Base-by-base conservation (phyloP, 2,888 invertebrate species). In the Pegoplata infirma region DNA sequence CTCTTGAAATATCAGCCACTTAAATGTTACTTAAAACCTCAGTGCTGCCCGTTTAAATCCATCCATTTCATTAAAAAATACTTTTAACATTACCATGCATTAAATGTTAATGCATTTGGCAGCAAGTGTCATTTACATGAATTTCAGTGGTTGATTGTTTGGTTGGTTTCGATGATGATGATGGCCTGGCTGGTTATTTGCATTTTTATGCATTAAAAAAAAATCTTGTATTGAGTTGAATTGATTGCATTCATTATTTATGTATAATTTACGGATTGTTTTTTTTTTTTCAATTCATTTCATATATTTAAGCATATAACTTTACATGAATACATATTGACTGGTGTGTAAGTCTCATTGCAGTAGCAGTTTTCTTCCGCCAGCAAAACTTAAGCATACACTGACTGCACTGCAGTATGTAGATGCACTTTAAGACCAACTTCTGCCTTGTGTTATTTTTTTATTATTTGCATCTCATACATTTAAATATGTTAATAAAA, bases 401-500 rank as follows among this genome's bases (percentile, higher is more conserved):
- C 12, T 40, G 2, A 40, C 36, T n/a, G 36, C 36, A 40, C n/a
- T 40, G 36, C 36, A n/a, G n/a, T 40, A 40, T 12, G 12, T 32
- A 32, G 12, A 32, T 5, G 32, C 10, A 10, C n/a, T 25, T 25
- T 25, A 40, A 40, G 36, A 40, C n/a, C n/a, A 40, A 40, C 2
- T n/a, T 40, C 36, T 40, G n/a, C 36, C 36, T n/a, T 40, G 36
- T 40, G 12, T 32, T 32, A 7, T 23, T 23, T 23, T 32, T 32
- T 32, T 32, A 7, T 23, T 23, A 5, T 32, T 32, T 32, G 32
- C 64, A 59, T 53, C 53, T 25, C 21, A 40, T 68, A 47, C 56
- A 47, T 68, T 75, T 63, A 36, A 49, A 63, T 68, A 44, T 56
- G 55, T 47, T 75, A 68, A 75, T 56, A 47, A 51, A 51, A n/a